Evolutionary conservation across 2,888 invertebrate genomes (phyloP), one percentile per base, ranked within the genome.

Genomic region (Conistra vaccinii): DNA sequence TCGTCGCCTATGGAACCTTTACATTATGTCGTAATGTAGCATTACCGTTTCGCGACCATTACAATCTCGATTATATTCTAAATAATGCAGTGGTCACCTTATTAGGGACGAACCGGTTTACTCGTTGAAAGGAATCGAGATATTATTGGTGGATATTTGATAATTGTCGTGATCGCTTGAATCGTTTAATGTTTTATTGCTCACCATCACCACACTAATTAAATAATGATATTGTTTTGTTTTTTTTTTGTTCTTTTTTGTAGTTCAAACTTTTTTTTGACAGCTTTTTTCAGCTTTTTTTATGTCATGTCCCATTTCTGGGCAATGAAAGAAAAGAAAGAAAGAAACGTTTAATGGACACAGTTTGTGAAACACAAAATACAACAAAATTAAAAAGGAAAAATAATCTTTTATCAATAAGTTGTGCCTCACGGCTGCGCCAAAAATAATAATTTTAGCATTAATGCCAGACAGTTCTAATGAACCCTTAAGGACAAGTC

Each of bases 81-180:
- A 73, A 80, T 80, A 74, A 80, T 84, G 20, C 70, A 80, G 53
- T n/a, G 61, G 26, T 23, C 26, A 57, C 23, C 45, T 69, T 42
- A 71, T 74, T 69, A 74, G 42, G 42, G 42, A n/a, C 60, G 14
- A 51, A 42, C 12, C 14, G 0, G n/a, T 51, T 48, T 5, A 60
- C 55, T 45, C 20, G 67, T 20, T 45, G 26, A 39, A 14, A 55
- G 23, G 26, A 62, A 73, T 60, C 48, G 12, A 55, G 26, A 4
- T 35, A 23, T 53, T 35, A 23, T 53, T 77, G 23, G 9, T 60
- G 35, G 12, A 39, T 42, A 51, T 57, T 63, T 75, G 12, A 45
- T 48, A 32, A 32, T 53, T 62, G 12, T 35, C 42, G 42, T 70
- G 81, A 53, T 26, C 1, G 3, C 7, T 45, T 7, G 2, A 45